Base-by-base conservation (phyloP, 2,888 invertebrate genomes). In the Acholoe squamosa region DNA sequence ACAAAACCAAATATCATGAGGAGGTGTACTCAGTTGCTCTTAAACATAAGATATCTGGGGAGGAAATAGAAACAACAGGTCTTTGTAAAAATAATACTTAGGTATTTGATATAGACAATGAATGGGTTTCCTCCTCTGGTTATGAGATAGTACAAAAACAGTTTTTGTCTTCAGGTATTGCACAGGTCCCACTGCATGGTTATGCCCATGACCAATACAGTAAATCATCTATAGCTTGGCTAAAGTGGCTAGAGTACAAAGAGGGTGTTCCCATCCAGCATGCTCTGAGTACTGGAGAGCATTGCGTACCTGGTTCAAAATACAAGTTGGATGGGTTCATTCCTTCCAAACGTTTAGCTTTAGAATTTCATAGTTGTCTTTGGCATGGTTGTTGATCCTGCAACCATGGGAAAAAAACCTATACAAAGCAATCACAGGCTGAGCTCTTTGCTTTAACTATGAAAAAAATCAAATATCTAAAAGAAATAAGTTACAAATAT, bases 121-220 rank as follows among this genome's bases (percentile, higher is more conserved):
- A 54, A 19, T 54, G 10, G 54, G 10, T 10, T 54, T 19, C 19
- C 12, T 19, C 54, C 54, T 14, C 10, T 19, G 54, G 14, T 12
- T 34, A 43, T 31, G 84, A 22, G 10, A 84, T 84, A 19, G 22
- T 34, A 16, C 10, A 84, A 12, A 28, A 43, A 12, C 33, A 84
- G 22, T 84, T 84, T 84, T 16, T 25, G 16, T 34, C 14, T 22
- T 84, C 84, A 12, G 12, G 10, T 43, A 51, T 86, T 22, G 86
- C 51, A 19, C 86, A 86, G 28, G 86, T 86, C 3, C 86, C 86
- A 22, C 14, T 28, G 0, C 28, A 52, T 33, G 88, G 54, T 22
- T 88, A 88, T 88, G 54, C n/a, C 1, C 1, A 16, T 33, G 88
- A 88, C 31, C 52, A 88, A 19, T 88, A 25, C 31, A 88, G 54